phyloP scores from a whole-genome alignment of 2,113 vertebrate species.

The Syrmaticus mikado region DNA sequence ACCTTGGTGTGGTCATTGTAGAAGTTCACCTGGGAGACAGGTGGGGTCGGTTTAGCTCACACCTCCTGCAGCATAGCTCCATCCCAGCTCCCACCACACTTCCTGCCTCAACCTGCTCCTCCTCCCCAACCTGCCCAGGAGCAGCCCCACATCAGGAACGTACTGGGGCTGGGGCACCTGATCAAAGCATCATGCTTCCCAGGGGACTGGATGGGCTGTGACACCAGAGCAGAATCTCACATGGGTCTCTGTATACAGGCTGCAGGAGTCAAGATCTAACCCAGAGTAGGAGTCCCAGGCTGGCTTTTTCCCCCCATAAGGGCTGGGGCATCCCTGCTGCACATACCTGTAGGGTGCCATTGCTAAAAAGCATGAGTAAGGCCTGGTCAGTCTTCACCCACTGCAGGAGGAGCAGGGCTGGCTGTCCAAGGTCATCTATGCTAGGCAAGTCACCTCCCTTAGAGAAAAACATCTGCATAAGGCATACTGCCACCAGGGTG shows the following conservation, averaged over 20 bases:
- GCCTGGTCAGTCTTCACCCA: slow-evolving; percentile 98
- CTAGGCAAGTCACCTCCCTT: slow-evolving; percentile 93
- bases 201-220: background rate
- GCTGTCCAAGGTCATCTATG: slow-evolving; percentile 77
- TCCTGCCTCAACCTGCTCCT: slow-evolving; percentile 57
- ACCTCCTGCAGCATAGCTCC: background rate
- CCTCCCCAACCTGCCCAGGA: background rate
- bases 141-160: background rate
- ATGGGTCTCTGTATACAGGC: background rate
- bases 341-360: slow-evolving; percentile 91
- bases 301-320: background rate
- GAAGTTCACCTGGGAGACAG: slow-evolving; percentile 90
- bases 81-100: background rate
- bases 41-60: slow-evolving; percentile 13
- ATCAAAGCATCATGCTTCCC: background rate
- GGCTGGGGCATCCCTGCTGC: background rate
- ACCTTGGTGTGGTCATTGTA: slow-evolving; percentile 97
- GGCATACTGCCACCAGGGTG: background rate
- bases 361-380: slow-evolving; percentile 97
- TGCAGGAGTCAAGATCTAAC: background rate
- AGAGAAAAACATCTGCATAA: background rate
- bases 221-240: background rate
- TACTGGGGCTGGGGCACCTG: background rate
- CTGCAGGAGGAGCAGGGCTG: slow-evolving; percentile 88
- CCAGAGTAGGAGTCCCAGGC: background rate